phyloP scores from a whole-genome alignment of 2,113 vertebrate species.

The Leuciscus idus region DNA sequence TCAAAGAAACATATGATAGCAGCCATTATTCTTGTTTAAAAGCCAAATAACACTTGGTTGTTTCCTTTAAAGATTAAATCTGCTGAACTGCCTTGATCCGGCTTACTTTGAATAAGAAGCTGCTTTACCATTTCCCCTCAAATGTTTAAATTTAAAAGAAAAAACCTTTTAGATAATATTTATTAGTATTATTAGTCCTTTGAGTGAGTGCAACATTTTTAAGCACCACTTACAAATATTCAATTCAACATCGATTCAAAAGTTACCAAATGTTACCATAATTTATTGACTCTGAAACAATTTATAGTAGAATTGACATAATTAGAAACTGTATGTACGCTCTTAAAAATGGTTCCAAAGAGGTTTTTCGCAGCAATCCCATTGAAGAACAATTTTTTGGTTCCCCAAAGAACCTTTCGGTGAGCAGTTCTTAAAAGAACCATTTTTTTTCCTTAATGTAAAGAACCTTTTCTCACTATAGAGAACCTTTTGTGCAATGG shows the following conservation, averaged over 20 bases:
- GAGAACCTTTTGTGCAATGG: too few species aligned
- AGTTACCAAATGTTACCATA: not conserved
- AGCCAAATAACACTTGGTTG: constrained; percentile 13
- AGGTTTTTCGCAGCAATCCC: too few species aligned
- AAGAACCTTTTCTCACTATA: too few species aligned
- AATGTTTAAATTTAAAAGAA: not conserved
- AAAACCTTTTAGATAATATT: not conserved
- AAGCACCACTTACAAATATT: not conserved
- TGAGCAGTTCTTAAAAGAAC: too few species aligned
- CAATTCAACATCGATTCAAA: not conserved
- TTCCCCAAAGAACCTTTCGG: too few species aligned
- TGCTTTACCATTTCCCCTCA: not conserved
- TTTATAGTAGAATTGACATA: not conserved
- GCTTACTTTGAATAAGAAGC: not conserved
- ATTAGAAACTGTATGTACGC: too few species aligned
- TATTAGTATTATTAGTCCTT: too few species aligned
- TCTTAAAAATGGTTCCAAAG: too few species aligned
- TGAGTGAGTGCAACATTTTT: not conserved
- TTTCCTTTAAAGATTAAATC: constrained; percentile 14
- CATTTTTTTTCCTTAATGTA: too few species aligned
- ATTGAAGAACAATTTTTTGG: too few species aligned
- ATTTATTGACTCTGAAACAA: not conserved
- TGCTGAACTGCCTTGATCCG: not conserved
- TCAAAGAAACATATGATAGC: constrained; percentile 31
- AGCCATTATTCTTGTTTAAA: constrained; percentile 33